Evolutionary conservation across 2,113 vertebrate genomes (phyloP).

Genomic region (Uropsilus gracilis): DNA sequence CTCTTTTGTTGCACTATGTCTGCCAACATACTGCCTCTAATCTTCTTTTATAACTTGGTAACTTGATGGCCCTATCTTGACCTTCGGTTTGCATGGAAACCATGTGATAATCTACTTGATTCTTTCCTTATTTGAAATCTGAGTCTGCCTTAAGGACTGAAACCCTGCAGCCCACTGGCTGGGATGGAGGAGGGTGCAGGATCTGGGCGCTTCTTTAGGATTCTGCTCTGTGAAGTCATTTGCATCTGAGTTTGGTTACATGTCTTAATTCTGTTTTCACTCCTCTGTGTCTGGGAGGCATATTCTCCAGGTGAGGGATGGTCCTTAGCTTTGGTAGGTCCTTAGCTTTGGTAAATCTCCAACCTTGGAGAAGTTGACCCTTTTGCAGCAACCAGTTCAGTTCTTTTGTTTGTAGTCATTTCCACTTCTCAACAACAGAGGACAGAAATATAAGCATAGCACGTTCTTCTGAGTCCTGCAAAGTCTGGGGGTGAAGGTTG

Average conservation of each 20-base stretch:
- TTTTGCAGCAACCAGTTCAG: not conserved
- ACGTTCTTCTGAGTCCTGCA: not conserved
- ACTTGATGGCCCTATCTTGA: not conserved
- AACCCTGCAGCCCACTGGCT: not conserved
- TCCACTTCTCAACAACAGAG: not conserved
- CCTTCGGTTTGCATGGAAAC: not conserved
- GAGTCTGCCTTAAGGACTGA: not conserved
- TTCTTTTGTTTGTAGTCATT: not conserved
- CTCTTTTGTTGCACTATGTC: not conserved
- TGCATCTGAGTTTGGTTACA: not conserved
- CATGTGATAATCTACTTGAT: not conserved
- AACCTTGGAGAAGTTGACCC: not conserved
- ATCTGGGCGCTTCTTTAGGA: not conserved
- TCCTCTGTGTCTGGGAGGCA: not conserved
- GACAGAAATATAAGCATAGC: not conserved
- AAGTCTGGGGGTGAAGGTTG: not conserved
- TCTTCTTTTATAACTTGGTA: not conserved
- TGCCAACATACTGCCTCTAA: not conserved
- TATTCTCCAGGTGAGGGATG: not conserved
- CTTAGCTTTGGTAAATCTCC: not conserved
- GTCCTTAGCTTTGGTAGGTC: not conserved
- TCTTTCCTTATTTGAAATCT: not conserved
- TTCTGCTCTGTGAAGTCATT: not conserved
- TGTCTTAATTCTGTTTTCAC: not conserved
- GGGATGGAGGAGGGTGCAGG: not conserved